Evolutionary conservation across 2,797 vertebrate species (phyloP), one percentile per base, ranked within the genome.

Genomic region (Antennarius maculatus): DNA sequence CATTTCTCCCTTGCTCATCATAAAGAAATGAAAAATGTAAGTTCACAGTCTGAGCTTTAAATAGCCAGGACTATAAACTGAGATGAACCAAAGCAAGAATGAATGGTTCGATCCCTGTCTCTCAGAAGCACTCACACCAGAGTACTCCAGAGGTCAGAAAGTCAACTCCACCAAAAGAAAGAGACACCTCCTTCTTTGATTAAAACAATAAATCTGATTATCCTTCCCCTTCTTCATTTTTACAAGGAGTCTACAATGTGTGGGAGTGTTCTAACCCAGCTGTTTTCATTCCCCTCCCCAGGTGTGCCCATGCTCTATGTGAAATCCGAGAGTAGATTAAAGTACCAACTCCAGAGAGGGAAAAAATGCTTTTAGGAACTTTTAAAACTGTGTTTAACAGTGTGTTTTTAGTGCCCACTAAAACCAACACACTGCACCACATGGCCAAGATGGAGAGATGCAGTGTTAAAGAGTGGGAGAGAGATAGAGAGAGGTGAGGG

Each of bases 361-460:
- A 91, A 8, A 8, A 94, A 92, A 93, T 91, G 92, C 92, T 93
- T 92, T 94, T 91, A 93, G 89, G 86, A 91, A 93, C 91, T 91
- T 92, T 92, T 92, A 89, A 94, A 93, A 92, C 82, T 81, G 83
- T 83, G 77, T 93, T 93, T 94, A 93, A 94, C 87, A 80, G 86
- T 85, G 83, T 88, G 84, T 91, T 92, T 93, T 92, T 92, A 93
- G 91, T 92, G 86, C 81, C 80, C 83, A 86, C 90, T 92, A 93
- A 93, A 93, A 93, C 84, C 77, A 85, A 77, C 80, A 86, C 84
- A 49, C 77, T 11, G 6, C 74, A 83, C 82, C 82, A 89, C 88
- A 90, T 89, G 91, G 83, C 79, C 62, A 43, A 74, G 51, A 77
- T 70, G 64, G 79, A 73, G 75, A 68, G 76, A 78, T 41, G 53